Percentiles rank a stretch among this genome's conserved stretches.
These are phyloP conservation scores for Torymus aiolomorphi DNA, from an alignment of 2,888 invertebrate genomes.

Conservation along the genomic window DNA sequence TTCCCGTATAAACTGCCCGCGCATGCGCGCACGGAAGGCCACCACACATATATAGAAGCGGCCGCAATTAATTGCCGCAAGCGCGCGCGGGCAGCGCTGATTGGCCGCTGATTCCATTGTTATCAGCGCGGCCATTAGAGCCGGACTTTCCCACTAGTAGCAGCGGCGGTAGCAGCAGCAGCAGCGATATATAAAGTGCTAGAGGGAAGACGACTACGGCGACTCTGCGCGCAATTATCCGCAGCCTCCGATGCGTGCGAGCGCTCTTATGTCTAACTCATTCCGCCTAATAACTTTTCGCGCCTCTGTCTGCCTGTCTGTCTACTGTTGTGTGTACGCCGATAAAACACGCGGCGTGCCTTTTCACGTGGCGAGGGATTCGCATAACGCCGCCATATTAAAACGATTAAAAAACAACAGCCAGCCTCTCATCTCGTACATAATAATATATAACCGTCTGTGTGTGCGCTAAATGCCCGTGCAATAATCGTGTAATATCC, in stretches of 20 bases:
- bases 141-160: too few relatives aligned
- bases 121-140: constrained; percentile 25
- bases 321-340: too few relatives aligned
- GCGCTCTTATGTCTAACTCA: constrained; percentile 37
- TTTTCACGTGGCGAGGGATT: too few relatives aligned
- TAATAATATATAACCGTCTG: too few relatives aligned
- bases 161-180: too few relatives aligned
- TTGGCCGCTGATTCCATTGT: constrained; percentile 14
- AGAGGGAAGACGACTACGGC: constrained; percentile 3
- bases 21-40: neutral
- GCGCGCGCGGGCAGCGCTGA: too few relatives aligned
- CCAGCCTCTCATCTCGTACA: too few relatives aligned
- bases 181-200: too few relatives aligned
- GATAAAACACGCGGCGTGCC: too few relatives aligned
- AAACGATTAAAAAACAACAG: too few relatives aligned
- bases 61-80: constrained; percentile 23
- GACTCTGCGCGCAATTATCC: constrained; percentile 16
- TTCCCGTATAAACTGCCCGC: neutral
- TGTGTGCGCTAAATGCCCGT: neutral
- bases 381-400: too few relatives aligned
- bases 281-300: constrained; percentile 40
- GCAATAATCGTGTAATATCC: neutral
- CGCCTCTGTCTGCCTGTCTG: neutral
- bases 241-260: neutral
- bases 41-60: too few relatives aligned